These are phyloP conservation scores for Pseudanteris insignis DNA, from an alignment of 2,888 invertebrate species.

Conservation along the genomic window DNA sequence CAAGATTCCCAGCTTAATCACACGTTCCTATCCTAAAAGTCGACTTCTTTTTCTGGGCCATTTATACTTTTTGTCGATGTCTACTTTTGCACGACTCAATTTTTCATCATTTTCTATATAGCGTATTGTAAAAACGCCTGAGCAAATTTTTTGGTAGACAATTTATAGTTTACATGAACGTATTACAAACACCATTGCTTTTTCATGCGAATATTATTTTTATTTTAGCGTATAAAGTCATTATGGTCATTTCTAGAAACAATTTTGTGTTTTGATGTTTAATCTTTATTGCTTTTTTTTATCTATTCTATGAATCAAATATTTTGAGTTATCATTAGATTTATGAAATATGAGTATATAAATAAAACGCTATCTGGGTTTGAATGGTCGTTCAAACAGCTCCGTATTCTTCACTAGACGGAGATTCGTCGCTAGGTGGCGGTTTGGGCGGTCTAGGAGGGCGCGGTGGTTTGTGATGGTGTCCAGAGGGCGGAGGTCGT, in stretches of 20 bases:
- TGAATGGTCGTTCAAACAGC: conserved; percentile 54
- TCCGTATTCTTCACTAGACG: conserved; percentile 65
- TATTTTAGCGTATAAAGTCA: no score
- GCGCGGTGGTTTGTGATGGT: conserved; percentile 56
- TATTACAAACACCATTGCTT: no score
- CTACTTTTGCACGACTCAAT: conserved; percentile 36
- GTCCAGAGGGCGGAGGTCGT: conserved; percentile 56
- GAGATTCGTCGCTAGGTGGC: conserved; percentile 63
- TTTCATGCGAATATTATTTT: no score
- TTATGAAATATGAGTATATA: no score
- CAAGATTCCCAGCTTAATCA: conserved; percentile 31
- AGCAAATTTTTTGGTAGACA: conserved; percentile 31
- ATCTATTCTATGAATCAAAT: no score
- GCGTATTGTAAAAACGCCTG: conserved; percentile 19
- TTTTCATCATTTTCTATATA: conserved; percentile 41
- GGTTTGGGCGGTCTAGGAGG: conserved; percentile 60
- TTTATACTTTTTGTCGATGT: conserved; percentile 38
- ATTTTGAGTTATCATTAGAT: no score
- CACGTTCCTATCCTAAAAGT: conserved; percentile 28
- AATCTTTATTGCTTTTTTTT: no score
- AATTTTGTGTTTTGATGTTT: no score
- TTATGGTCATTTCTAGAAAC: no score
- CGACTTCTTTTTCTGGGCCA: conserved; percentile 25
- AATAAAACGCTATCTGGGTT: conserved; percentile 4
- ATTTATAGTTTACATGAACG: no score